phyloP scores from a whole-genome alignment of 2,888 invertebrate species.

The Drosophila mimica region DNA sequence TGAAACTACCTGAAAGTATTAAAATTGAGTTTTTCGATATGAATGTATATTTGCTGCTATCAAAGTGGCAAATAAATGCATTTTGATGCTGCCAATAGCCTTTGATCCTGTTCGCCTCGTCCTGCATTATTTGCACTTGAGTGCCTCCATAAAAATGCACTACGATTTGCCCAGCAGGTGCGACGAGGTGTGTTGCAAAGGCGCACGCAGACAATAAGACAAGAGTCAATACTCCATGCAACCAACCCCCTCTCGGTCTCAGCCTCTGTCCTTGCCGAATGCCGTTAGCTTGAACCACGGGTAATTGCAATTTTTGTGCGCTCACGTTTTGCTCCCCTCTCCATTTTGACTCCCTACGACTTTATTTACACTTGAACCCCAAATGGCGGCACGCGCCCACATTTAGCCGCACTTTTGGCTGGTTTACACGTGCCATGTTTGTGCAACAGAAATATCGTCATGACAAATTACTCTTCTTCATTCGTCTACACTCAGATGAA shows the following conservation, averaged over 20 bases:
- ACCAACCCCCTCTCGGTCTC: too few species aligned
- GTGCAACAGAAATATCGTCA: background rate
- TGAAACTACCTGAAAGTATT: background rate
- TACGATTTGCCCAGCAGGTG: conserved; percentile 31
- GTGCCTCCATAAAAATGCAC: conserved; percentile 48
- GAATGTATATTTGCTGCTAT: conserved; percentile 3
- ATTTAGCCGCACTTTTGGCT: background rate
- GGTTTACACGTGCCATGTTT: conserved; percentile 27
- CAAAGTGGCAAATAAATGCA: conserved; percentile 61
- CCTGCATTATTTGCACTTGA: conserved; percentile 52
- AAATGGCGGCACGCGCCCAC: conserved; percentile 54
- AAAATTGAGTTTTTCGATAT: conserved; percentile 11
- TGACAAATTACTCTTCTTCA: background rate
- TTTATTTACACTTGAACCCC: conserved; percentile 70
- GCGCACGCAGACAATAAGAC: conserved; percentile 32
- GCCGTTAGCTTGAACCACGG: conserved; percentile 15
- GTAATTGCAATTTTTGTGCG: conserved; percentile 63
- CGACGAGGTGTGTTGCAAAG: background rate
- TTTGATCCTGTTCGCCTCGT: background rate
- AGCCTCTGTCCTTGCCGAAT: background rate
- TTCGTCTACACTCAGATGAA: background rate
- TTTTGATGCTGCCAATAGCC: conserved; percentile 33
- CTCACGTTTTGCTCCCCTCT: conserved; percentile 45
- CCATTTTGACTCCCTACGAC: conserved; percentile 28
- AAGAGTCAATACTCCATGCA: background rate